Conservation (phyloP, 2,888 invertebrate genomes). For the Epiblema foenella region DNA sequence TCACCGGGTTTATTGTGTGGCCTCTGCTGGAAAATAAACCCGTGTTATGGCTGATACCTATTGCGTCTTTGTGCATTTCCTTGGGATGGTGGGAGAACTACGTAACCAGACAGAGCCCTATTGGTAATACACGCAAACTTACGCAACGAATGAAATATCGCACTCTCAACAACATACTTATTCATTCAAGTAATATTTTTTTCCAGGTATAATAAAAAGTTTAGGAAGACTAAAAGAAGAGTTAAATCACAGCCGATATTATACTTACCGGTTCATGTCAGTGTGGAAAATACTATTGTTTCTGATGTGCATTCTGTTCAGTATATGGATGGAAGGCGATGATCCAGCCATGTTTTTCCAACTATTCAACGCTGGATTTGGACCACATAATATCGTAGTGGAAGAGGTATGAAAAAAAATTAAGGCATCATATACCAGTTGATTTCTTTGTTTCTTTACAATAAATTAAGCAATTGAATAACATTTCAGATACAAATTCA, state of each 20-base stretch:
- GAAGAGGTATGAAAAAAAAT: constrained; percentile 83
- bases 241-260: constrained; percentile 92
- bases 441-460: too few relatives aligned
- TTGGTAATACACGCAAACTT: constrained; percentile 81
- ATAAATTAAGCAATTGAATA: background rate
- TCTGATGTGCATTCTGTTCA: constrained; percentile 89
- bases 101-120: constrained; percentile 93
- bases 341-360: constrained; percentile 91
- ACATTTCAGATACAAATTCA: constrained; percentile 85
- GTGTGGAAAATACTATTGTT: constrained; percentile 95
- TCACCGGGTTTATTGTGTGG: constrained; percentile 96
- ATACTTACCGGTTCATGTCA: constrained; percentile 95
- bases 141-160: background rate
- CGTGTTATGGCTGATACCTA: constrained; percentile 93
- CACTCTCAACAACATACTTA: background rate
- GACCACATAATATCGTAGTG: constrained; percentile 91
- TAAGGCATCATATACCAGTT: background rate
- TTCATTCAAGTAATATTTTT: background rate
- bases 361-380: constrained; percentile 90
- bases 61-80: constrained; percentile 93
- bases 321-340: constrained; percentile 90
- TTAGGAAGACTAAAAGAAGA: constrained; percentile 92
- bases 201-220: constrained; percentile 88
- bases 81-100: constrained; percentile 99
- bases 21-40: constrained; percentile 92